These are phyloP conservation scores for Genyomyrus donnyi DNA, from an alignment of 2,113 vertebrate species.

Conservation along the genomic window DNA sequence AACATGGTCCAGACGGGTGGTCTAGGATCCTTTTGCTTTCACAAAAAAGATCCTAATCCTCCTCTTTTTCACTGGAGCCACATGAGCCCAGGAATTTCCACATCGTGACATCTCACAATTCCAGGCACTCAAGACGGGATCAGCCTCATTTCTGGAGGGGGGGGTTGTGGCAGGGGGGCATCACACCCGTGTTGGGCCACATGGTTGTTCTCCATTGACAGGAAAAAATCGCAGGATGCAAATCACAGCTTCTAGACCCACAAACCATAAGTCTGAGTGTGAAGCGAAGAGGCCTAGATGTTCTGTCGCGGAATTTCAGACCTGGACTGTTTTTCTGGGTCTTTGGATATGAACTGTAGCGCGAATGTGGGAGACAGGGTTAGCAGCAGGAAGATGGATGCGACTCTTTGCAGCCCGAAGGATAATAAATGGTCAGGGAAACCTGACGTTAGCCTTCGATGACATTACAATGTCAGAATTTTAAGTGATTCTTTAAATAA, in stretches of 20 bases:
- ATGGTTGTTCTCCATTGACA: constrained; percentile 23
- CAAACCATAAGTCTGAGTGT: constrained; percentile 9
- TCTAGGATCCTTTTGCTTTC: not conserved
- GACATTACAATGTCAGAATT: not conserved
- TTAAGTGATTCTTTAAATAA: not conserved
- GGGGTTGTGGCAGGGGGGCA: not conserved
- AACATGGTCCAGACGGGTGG: not conserved
- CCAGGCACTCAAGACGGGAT: constrained; percentile 23
- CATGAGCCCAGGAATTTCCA: not conserved
- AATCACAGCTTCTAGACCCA: constrained; percentile 12
- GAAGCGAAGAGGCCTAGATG: not conserved
- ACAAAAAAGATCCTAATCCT: not conserved
- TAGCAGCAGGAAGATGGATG: not conserved
- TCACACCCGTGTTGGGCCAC: constrained; percentile 14
- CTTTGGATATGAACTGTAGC: not conserved
- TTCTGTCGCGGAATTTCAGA: constrained; percentile 34
- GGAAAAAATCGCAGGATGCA: constrained; percentile 7
- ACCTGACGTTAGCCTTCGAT: not conserved
- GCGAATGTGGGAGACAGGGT: not conserved
- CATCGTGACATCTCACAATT: not conserved
- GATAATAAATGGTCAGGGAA: not conserved
- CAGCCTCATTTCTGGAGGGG: not conserved
- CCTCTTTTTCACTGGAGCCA: not conserved
- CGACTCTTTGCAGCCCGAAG: not conserved
- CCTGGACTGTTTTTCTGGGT: not conserved